Percentiles rank a stretch among this genome's conserved stretches.
Evolutionary conservation across 2,888 invertebrate genomes (phyloP).

Genomic region (Oeneis ivallda): DNA sequence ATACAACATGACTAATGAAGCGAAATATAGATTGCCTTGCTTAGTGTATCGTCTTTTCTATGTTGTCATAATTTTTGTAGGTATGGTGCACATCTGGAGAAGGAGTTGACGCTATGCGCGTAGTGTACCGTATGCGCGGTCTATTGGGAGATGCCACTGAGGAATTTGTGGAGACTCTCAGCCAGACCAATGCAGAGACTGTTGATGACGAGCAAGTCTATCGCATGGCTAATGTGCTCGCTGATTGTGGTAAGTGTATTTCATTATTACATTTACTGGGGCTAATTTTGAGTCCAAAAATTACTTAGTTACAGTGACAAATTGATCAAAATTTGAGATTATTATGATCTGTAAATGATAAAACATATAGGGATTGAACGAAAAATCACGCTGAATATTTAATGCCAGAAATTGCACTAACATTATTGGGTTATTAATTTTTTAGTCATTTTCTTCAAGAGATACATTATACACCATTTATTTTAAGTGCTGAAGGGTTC

Average conservation of each 20-base stretch:
- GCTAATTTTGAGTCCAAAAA: not conserved
- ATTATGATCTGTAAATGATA: too few species aligned
- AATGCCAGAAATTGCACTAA: too few species aligned
- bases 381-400: too few species aligned
- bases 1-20: too few species aligned
- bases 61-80: too few species aligned
- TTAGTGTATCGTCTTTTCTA: too few species aligned
- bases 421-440: not conserved
- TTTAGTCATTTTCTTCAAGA: not conserved
- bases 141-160: slow-evolving; percentile 99
- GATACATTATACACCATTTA: too few species aligned
- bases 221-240: slow-evolving; percentile 77
- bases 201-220: slow-evolving; percentile 98
- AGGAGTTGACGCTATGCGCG: slow-evolving; percentile 97
- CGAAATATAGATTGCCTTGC: too few species aligned
- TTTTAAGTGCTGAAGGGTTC: too few species aligned
- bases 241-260: slow-evolving; percentile 66
- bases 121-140: slow-evolving; percentile 98
- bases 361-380: too few species aligned
- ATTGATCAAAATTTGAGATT: too few species aligned
- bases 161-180: slow-evolving; percentile 97
- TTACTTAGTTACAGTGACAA: not conserved
- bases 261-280: not conserved
- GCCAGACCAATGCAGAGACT: slow-evolving; percentile 89
- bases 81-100: slow-evolving; percentile 95